Evolutionary conservation across 2,797 vertebrate species (phyloP).

Genomic region (Propithecus deckenii): DNA sequence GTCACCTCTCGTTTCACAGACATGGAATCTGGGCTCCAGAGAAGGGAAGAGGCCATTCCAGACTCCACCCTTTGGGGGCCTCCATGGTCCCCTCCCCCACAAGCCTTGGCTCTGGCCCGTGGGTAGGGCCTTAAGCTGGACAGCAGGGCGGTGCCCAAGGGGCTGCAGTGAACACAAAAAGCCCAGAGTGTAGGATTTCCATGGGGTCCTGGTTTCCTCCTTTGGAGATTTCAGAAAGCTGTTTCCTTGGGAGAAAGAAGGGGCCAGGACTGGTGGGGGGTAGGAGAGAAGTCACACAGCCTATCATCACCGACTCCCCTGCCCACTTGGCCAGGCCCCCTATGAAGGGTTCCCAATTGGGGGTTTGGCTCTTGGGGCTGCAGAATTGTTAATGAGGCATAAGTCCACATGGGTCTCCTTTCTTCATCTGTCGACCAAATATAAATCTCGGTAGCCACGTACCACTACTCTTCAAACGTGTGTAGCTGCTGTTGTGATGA

Average conservation of each 20-base stretch:
- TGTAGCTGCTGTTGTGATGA: neutral
- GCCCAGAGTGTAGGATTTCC: neutral
- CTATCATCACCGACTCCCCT: too few species aligned
- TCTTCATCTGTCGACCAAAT: neutral
- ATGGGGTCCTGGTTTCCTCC: neutral
- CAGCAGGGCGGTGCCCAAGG: neutral
- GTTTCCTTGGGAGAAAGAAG: neutral
- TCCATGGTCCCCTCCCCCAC: too few species aligned
- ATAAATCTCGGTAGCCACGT: neutral
- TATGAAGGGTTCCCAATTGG: neutral
- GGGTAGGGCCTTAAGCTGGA: neutral
- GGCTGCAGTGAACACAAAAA: neutral
- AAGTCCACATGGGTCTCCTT: neutral
- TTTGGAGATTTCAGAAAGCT: slow-evolving; percentile 20
- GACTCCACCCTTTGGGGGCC: neutral
- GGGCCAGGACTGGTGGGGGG: too few species aligned
- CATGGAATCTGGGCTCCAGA: neutral
- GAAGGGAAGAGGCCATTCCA: neutral
- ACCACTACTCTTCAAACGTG: neutral
- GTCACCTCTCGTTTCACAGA: neutral
- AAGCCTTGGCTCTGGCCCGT: too few species aligned
- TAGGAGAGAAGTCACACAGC: neutral
- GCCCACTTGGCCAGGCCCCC: neutral
- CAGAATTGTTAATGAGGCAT: neutral
- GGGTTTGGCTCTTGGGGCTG: neutral